Conservation (phyloP, 2,888 invertebrate species). For the Caenorhabditis doughertyi region DNA sequence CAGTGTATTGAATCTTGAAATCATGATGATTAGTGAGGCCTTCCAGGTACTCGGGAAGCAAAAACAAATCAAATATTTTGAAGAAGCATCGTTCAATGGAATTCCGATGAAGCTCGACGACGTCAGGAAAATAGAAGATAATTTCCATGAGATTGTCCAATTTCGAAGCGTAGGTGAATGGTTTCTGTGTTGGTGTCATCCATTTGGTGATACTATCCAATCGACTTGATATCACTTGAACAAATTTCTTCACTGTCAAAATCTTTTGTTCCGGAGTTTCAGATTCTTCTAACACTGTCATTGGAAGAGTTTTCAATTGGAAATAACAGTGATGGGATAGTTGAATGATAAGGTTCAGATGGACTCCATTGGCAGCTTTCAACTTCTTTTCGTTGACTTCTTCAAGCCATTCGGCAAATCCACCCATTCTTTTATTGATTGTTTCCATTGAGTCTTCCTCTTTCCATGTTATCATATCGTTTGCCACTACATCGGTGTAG, state of each 20-base stretch:
- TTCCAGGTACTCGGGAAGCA: background rate
- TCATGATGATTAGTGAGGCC: background rate
- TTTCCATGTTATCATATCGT: constrained; percentile 33
- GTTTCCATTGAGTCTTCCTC: constrained; percentile 13
- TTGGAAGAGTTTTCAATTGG: background rate
- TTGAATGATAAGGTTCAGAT: constrained; percentile 7
- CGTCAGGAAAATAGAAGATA: constrained; percentile 28
- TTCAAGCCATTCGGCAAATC: constrained; percentile 13
- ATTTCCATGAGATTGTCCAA: constrained; percentile 14
- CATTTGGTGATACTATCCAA: constrained; percentile 13
- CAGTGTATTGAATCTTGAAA: constrained; percentile 26
- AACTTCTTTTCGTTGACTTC: background rate
- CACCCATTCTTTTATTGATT: constrained; percentile 22
- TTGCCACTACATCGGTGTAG: constrained; percentile 2
- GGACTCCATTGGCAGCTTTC: constrained; percentile 1
- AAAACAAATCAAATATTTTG: constrained; percentile 15
- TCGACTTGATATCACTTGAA: constrained; percentile 16
- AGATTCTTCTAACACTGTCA: background rate
- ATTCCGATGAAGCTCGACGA: background rate
- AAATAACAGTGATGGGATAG: constrained; percentile 16
- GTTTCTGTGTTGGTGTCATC: constrained; percentile 2
- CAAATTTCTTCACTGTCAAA: constrained; percentile 20
- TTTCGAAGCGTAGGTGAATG: background rate
- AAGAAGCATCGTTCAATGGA: constrained; percentile 5
- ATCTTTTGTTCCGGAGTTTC: background rate